Evolutionary conservation across 1,140 invertebrate species (phyloP).

Genomic region (Nomia melanderi): DNA sequence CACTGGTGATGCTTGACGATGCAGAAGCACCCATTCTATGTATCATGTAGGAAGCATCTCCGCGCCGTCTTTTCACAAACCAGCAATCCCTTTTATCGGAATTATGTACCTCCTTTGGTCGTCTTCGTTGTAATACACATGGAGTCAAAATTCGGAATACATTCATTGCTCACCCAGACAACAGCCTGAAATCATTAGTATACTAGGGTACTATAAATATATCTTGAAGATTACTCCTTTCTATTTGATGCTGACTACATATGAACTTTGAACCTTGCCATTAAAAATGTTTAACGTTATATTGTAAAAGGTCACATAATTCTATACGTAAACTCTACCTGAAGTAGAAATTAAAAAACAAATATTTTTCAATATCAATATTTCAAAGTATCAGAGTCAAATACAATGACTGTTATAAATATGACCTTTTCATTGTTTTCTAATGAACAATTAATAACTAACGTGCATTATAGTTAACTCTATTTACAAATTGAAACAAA

Average conservation of each 20-base stretch:
- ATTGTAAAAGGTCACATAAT: too few species aligned
- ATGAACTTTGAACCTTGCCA: not conserved
- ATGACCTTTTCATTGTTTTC: not conserved
- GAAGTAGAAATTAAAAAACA: too few species aligned
- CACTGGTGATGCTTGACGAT: conserved; percentile 78
- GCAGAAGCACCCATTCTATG: conserved; percentile 81
- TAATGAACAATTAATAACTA: not conserved
- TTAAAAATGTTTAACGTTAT: not conserved
- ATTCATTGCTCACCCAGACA: conserved; percentile 84
- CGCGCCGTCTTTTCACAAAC: conserved; percentile 79
- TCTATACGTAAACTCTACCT: too few species aligned
- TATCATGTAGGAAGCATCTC: conserved; percentile 79
- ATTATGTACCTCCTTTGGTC: conserved; percentile 79
- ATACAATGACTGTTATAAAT: not conserved
- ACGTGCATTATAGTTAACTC: not conserved
- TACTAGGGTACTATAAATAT: conserved; percentile 2
- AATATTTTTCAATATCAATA: conserved; percentile 20
- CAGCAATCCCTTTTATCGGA: conserved; percentile 78
- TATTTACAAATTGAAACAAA: not conserved
- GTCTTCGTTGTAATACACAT: conserved; percentile 83
- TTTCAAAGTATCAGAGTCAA: not conserved
- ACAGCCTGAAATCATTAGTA: conserved; percentile 75
- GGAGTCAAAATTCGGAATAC: conserved; percentile 83
- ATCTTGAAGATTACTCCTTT: not conserved
- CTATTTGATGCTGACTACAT: not conserved